phyloP scores from a whole-genome alignment of 1,140 invertebrate species.

The Zaprionus kolodkinae region DNA sequence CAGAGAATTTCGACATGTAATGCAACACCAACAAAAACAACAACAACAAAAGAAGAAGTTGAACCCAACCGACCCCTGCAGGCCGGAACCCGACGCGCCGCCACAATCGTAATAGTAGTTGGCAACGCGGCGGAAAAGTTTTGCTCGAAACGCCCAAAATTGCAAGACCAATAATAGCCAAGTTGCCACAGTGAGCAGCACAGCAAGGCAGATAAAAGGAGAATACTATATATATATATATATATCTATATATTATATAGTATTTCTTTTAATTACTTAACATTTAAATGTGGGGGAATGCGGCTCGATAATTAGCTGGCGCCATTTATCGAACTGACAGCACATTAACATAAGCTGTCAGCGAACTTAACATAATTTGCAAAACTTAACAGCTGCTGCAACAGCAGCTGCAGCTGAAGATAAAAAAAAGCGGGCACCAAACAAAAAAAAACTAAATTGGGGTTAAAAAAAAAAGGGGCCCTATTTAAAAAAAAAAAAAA shows the following conservation, averaged over 20 bases:
- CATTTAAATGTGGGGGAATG: not conserved
- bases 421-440: not conserved
- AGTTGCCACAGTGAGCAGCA: constrained; percentile 14
- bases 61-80: not conserved
- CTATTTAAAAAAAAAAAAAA: no score
- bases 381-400: no score
- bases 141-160: constrained; percentile 2
- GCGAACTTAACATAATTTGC: no score
- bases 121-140: constrained; percentile 20
- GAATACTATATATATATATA: no score
- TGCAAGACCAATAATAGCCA: constrained; percentile 19
- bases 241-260: no score
- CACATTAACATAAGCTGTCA: not conserved
- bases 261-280: not conserved
- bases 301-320: not conserved
- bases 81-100: not conserved
- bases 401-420: not conserved
- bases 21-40: constrained; percentile 69
- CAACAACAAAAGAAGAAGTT: constrained; percentile 29
- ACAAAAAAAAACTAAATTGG: no score
- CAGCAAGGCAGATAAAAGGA: not conserved
- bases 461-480: no score
- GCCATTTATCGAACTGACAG: not conserved
- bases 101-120: not conserved
- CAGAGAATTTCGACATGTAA: constrained; percentile 72